Evolutionary conservation across 2,888 invertebrate genomes (phyloP).

Genomic region (Drosophila fulvimacula): DNA sequence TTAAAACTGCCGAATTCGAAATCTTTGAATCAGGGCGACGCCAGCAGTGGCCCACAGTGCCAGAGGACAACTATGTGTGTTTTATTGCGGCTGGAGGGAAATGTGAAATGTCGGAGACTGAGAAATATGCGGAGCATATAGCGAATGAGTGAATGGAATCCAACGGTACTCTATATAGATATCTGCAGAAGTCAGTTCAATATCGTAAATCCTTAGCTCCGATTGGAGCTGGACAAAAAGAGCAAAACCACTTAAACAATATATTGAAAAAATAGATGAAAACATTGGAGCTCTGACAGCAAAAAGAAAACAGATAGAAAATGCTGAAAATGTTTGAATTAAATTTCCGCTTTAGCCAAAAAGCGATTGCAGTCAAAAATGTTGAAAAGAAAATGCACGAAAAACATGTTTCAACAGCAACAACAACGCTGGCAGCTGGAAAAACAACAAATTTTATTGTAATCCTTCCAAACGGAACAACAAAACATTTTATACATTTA

Average conservation of each 20-base stretch:
- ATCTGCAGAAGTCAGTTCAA: neutral
- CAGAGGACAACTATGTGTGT: neutral
- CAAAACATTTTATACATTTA: constrained; percentile 9
- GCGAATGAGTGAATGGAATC: too few species aligned
- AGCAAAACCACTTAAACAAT: neutral
- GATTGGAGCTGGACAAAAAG: neutral
- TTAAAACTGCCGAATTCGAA: constrained; percentile 57
- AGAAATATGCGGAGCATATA: too few species aligned
- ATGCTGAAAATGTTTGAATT: constrained; percentile 40
- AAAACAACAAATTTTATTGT: constrained; percentile 9
- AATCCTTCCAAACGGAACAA: constrained; percentile 6
- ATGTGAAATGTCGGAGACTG: neutral
- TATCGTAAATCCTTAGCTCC: neutral
- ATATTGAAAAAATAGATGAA: constrained; percentile 1
- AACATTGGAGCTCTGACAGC: constrained; percentile 5
- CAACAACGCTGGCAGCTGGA: neutral
- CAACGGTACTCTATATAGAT: neutral
- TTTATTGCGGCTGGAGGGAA: neutral
- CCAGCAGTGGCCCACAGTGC: neutral
- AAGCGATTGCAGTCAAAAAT: constrained; percentile 25
- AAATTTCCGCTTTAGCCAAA: constrained; percentile 51
- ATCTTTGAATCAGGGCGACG: constrained; percentile 6
- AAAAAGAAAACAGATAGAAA: constrained; percentile 9
- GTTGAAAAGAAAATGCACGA: constrained; percentile 12
- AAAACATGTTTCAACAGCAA: constrained; percentile 24